Evolutionary conservation across 2,113 vertebrate species (phyloP), one percentile per base, ranked within the genome.

Genomic region (Otis tarda): DNA sequence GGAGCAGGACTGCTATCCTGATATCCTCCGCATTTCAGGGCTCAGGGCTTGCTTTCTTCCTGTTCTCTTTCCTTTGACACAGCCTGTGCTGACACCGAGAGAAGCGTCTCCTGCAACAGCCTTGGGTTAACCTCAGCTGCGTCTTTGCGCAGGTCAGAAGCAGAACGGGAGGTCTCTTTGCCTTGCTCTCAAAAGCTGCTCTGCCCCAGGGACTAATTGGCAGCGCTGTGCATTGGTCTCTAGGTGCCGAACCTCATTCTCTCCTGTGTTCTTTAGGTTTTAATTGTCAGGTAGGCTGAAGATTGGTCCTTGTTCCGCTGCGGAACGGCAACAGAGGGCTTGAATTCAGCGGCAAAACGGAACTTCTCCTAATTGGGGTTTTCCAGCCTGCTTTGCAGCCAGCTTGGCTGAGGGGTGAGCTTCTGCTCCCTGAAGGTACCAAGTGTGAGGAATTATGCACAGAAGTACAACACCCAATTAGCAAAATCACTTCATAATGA

Each of bases 401-500:
- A 45, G 91, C 61, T 15, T 31, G 79, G 93, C 71, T 83, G 85
- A 92, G 83, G 68, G 83, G 76, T 88, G 94, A 92, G 83, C 80
- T 28, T 39, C 56, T 67, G 67, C 88, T 81, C 83, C 88, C 76
- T 47, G 64, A 39, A 86, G 90, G 88, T 81, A 93, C 93, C 60
- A 33, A 90, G 88, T 11, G 5, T 55, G 88, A 90, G 88, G 83
- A 92, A 83, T 78, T 92, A 35, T 16, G 60, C 68, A 12, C 33
- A 74, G 28, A 90, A 94, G 27, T 64, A 75, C 90, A 92, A 79
- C 88, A 83, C 45, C 92, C 92, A 94, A 91, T 97, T 93, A 97
- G 69, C 37, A 49, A 89, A 95, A 87, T 94, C 80, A 41, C 67
- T 87, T 94, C 60, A 39, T 83, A 65, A 64, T 71, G 95, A 90